Evolutionary conservation across 2,888 invertebrate species (phyloP), one percentile per base, ranked within the genome.

Genomic region (Cotesia congregata): DNA sequence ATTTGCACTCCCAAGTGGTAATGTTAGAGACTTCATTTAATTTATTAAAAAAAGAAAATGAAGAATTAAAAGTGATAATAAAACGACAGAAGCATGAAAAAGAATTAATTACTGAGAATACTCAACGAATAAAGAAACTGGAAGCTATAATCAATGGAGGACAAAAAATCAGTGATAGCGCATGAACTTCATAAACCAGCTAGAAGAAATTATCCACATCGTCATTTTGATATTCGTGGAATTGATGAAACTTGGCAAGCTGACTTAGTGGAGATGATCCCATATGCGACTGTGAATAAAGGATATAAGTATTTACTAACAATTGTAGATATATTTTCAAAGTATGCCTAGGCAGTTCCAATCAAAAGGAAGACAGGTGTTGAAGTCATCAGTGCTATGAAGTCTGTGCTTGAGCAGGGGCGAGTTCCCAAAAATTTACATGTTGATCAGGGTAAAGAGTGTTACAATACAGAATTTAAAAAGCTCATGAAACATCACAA

Each of bases 241-340:
- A 80, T 90, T 6, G 85, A 89, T 83, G 88, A 90, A 79, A 82
- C 89, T 17, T 89, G 87, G 89, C 90, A 90, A 77, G 86, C 87
- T 12, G 90, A 90, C 85, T 82, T 90, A 6, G 88, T 86, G 12
- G 86, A 87, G 77, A 85, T 89, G 86, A 77, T 77, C 40, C 73
- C 79, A 30, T 87, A 85, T 84, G 71, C 86, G 9, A 78, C 76
- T 62, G 78, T 83, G 38, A 90, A 89, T 61, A 86, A 83, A n/a
- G 84, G 83, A 4, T 84, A 80, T 77, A 84, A 84, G 76, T 88
- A 85, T 76, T 79, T 90, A 62, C 80, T 90, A 74, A 84, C 85
- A 7, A 82, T 88, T n/a, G 9, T 50, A 50, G 41, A 50, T 50
- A 6, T 3, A 2, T 50, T 50, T 50, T 50, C 41, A 50, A 50